A percentile compares a stretch with the other conserved stretches of the same genome.
Conservation (phyloP, 2,113 vertebrate species). For the Istiophorus platypterus region DNA sequence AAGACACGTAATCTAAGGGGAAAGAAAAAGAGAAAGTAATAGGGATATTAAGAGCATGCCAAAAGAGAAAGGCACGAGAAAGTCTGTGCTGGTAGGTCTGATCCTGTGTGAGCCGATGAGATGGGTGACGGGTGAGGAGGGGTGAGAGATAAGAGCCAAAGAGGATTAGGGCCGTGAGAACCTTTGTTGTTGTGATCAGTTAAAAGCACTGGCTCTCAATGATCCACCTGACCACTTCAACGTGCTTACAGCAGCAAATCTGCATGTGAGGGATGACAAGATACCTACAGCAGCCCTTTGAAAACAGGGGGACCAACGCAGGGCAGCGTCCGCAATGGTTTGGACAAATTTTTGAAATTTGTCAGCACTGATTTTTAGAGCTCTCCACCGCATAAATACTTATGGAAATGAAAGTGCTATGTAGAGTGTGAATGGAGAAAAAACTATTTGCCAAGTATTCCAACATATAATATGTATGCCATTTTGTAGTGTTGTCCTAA, state of each 20-base stretch:
- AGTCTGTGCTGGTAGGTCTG: constrained; percentile 68
- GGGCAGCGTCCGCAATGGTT: background rate
- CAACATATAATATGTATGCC: background rate
- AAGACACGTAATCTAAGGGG: constrained; percentile 56
- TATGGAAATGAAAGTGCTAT: background rate
- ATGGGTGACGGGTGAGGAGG: constrained; percentile 73
- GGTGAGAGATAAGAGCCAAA: constrained; percentile 78
- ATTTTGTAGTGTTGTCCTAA: background rate
- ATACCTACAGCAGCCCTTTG: constrained; percentile 27
- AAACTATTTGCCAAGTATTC: background rate
- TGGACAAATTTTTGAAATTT: background rate
- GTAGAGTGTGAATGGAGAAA: background rate
- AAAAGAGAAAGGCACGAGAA: constrained; percentile 72
- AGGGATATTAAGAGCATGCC: constrained; percentile 55
- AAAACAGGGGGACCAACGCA: background rate
- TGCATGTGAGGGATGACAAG: constrained; percentile 45
- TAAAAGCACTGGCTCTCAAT: constrained; percentile 74
- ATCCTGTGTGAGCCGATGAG: constrained; percentile 79
- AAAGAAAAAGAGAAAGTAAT: constrained; percentile 65
- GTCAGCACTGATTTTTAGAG: background rate
- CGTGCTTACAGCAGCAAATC: constrained; percentile 58
- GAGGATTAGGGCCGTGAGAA: constrained; percentile 83
- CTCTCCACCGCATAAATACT: background rate
- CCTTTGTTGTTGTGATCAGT: constrained; percentile 83
- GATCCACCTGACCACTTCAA: constrained; percentile 78